Evolutionary conservation across 2,888 invertebrate genomes (phyloP).

Genomic region (Aphodius granarius): DNA sequence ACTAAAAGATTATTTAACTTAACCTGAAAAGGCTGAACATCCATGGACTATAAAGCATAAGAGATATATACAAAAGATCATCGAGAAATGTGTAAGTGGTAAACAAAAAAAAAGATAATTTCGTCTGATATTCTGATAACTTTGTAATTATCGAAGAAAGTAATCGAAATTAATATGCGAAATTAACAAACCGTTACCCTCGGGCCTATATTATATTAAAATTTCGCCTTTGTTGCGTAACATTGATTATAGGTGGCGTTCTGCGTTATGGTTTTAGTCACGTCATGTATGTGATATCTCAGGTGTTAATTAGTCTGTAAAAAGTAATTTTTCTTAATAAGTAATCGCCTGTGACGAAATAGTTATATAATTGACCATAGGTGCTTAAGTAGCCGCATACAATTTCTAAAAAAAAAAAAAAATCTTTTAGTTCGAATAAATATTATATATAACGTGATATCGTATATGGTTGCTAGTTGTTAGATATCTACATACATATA

Average conservation of each 20-base stretch:
- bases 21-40: too few species aligned
- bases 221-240: neutral
- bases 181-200: neutral
- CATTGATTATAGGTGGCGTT: neutral
- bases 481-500: too few species aligned
- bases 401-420: neutral
- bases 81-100: too few species aligned
- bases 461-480: neutral
- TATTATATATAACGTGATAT: neutral
- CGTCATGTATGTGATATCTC: neutral
- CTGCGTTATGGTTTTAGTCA: neutral
- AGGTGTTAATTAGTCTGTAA: neutral
- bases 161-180: neutral
- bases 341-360: neutral
- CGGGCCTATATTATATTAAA: neutral
- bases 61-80: too few species aligned
- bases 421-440: neutral
- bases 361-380: neutral
- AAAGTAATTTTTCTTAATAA: neutral
- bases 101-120: too few species aligned
- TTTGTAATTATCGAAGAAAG: too few species aligned
- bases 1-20: too few species aligned
- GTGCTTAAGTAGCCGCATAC: neutral
- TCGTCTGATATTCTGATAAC: too few species aligned
- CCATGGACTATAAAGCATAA: too few species aligned